Percentiles rank a stretch among this genome's conserved stretches.
Conservation (phyloP, 2,113 vertebrate genomes). For the Sander vitreus region DNA sequence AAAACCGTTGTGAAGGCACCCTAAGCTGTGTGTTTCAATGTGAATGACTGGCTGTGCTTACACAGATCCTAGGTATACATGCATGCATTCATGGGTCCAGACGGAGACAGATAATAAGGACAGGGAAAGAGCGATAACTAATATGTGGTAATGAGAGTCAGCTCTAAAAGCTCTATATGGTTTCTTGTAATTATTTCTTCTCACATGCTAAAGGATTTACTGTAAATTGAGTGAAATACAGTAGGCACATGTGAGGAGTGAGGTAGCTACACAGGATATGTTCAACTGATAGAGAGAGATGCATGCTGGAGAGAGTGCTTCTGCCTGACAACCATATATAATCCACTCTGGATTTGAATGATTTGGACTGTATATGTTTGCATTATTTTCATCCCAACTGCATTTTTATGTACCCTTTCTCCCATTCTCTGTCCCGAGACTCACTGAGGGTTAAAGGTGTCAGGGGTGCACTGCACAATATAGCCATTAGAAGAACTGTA, state of each 20-base stretch:
- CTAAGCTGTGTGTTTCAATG: not conserved
- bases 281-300: constrained; percentile 1
- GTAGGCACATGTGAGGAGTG: no score
- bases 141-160: not conserved
- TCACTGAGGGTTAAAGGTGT: not conserved
- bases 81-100: not conserved
- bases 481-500: no score
- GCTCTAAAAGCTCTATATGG: not conserved
- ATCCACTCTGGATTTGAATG: not conserved
- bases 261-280: not conserved
- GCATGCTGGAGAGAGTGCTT: not conserved
- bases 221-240: not conserved
- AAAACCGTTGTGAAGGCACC: not conserved
- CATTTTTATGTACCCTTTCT: not conserved
- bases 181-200: constrained; percentile 8
- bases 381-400: not conserved
- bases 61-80: not conserved
- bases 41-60: not conserved
- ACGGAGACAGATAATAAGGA: not conserved
- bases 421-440: not conserved
- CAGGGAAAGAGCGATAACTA: not conserved
- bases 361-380: not conserved
- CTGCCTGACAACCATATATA: constrained; percentile 8
- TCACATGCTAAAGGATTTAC: not conserved
- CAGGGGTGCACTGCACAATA: not conserved